phyloP scores from a whole-genome alignment of 2,113 vertebrate genomes.

The Pantherophis guttatus region DNA sequence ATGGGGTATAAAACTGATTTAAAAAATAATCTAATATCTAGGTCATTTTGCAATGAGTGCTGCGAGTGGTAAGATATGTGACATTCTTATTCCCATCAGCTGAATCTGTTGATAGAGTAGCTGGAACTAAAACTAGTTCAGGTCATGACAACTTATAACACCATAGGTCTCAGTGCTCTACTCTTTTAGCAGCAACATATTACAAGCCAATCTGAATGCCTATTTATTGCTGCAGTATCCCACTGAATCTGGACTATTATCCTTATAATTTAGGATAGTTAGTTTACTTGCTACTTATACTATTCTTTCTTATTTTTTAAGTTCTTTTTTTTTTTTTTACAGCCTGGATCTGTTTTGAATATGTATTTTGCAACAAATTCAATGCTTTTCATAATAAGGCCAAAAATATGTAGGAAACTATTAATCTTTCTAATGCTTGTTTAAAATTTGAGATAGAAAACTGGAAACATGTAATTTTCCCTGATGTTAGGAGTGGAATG shows the following conservation, averaged over 20 bases:
- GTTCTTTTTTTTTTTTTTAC: not conserved
- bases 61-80: not conserved
- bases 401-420: constrained; percentile 41
- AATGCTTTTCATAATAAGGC: constrained; percentile 34
- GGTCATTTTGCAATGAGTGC: not conserved
- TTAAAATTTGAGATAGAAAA: constrained; percentile 56
- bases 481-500: constrained; percentile 53
- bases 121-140: not conserved
- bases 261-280: not conserved
- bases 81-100: not conserved
- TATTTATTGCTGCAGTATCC: not conserved
- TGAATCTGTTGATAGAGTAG: not conserved
- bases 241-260: not conserved
- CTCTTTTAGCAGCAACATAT: not conserved
- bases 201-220: not conserved
- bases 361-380: constrained; percentile 26
- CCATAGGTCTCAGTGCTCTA: not conserved
- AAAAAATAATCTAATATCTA: not conserved
- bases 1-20: not conserved
- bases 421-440: constrained; percentile 49
- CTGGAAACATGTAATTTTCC: constrained; percentile 43
- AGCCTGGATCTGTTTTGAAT: not conserved
- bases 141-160: not conserved
- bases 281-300: not conserved
- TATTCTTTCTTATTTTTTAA: not conserved